Evolutionary conservation across 2,888 invertebrate genomes (phyloP).

Genomic region (Lycia hirtaria): DNA sequence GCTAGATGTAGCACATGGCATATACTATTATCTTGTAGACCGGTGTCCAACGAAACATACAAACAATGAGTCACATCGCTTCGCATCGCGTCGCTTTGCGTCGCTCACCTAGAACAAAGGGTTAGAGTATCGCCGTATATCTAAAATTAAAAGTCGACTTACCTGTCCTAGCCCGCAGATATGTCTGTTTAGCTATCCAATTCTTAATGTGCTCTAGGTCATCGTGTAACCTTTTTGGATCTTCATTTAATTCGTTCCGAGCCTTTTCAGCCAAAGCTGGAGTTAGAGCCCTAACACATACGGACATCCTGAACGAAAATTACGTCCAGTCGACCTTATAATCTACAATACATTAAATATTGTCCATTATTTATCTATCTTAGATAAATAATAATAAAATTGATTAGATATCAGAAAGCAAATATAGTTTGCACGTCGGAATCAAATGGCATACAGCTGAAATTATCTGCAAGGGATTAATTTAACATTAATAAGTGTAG

Average conservation of each 20-base stretch:
- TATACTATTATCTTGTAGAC: too few relatives aligned
- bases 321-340: constrained; percentile 3
- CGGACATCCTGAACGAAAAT: constrained; percentile 47
- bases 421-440: constrained; percentile 1
- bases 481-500: not conserved
- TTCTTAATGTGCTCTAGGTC: constrained; percentile 80
- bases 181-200: constrained; percentile 84
- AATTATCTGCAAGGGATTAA: not conserved
- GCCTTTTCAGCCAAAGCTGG: constrained; percentile 71
- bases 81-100: too few relatives aligned
- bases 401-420: constrained; percentile 21
- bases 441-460: not conserved
- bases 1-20: too few relatives aligned
- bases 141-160: not conserved
- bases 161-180: constrained; percentile 70
- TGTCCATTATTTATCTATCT: not conserved
- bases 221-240: constrained; percentile 68
- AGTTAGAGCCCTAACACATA: constrained; percentile 51
- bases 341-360: constrained; percentile 1
- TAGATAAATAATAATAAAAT: constrained; percentile 13
- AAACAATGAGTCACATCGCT: too few relatives aligned
- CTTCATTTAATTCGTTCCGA: constrained; percentile 80
- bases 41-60: too few relatives aligned
- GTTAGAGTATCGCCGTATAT: too few relatives aligned
- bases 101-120: too few relatives aligned